phyloP scores from a whole-genome alignment of 2,797 vertebrate species.

The Prionace glauca region DNA sequence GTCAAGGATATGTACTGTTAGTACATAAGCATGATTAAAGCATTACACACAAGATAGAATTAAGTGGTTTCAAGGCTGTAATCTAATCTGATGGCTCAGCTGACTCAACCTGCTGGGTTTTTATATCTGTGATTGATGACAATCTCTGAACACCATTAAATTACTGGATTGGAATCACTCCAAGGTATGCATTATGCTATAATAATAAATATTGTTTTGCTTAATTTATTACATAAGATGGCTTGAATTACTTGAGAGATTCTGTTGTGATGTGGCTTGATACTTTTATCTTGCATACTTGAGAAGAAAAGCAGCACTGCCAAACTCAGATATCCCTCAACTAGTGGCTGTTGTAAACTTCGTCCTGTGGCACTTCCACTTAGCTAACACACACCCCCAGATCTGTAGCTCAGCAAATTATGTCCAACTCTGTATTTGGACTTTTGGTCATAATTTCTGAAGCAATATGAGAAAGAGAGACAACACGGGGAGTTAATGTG shows the following conservation, averaged over 20 bases:
- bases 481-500: not conserved
- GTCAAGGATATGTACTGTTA: not conserved
- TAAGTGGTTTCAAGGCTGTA: not conserved
- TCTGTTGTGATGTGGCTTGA: not conserved
- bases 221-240: conserved; percentile 19
- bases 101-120: not conserved
- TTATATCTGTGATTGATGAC: conserved; percentile 21
- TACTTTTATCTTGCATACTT: not conserved
- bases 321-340: not conserved
- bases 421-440: not conserved
- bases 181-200: conserved; percentile 18
- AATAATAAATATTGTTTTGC: conserved; percentile 15
- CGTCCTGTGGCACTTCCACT: not conserved
- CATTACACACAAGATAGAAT: not conserved
- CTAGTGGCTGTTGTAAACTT: not conserved
- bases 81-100: conserved; percentile 1
- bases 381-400: not conserved
- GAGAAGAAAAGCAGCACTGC: not conserved
- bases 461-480: not conserved
- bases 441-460: not conserved
- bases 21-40: not conserved
- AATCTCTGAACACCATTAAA: not conserved
- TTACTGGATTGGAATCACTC: conserved; percentile 31
- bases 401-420: not conserved
- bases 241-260: conserved; percentile 9